Base-by-base conservation (phyloP, 1,140 invertebrate species). In the Listronotus oregonensis region DNA sequence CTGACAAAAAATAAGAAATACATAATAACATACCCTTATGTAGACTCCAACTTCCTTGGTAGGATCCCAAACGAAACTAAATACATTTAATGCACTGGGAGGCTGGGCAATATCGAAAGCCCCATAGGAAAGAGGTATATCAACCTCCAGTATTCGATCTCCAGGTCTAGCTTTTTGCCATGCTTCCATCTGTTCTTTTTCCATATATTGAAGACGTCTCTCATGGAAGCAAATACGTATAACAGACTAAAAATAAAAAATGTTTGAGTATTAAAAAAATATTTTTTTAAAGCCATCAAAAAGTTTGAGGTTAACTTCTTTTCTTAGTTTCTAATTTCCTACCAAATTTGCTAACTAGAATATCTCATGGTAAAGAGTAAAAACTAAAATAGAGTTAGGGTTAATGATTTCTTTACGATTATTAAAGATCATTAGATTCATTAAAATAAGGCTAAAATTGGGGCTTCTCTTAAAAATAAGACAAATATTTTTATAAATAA, bases 161-260 rank as follows among this genome's bases (percentile, higher is more conserved):
- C 93, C 91, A 12, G 94, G 94, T 68, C 94, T 83, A 43, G 90
- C 87, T 54, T 86, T 86, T 78, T 93, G 91, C 96, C 96, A 98
- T 69, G 90, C 87, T 8, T 88, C 84, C 78, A 98, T 93, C 82
- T 97, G 94, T 75, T 98, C 94, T 42, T 90, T 87, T 80, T 98
- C 96, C 80, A 93, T 95, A 78, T 94, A 98, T 77, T 98, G 95
- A 39, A 98, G 81, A n/a, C 95, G 86, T 52, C 96, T 86, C 78
- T 98, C 96, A 81, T 98, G 96, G 81, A 98, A 98, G 73, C 93
- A 95, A 32, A 98, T 91, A 67, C 92, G 87, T 59, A 97, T 89
- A 4, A 94, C 86, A 68, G 85, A 86, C 77, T 80, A 67, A 67
- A 81, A 77, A 66, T 76, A 54, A 66, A n/a, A n/a, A n/a, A n/a